Evolutionary conservation across 2,797 vertebrate species (phyloP).

Genomic region (Limnodromus scolopaceus): DNA sequence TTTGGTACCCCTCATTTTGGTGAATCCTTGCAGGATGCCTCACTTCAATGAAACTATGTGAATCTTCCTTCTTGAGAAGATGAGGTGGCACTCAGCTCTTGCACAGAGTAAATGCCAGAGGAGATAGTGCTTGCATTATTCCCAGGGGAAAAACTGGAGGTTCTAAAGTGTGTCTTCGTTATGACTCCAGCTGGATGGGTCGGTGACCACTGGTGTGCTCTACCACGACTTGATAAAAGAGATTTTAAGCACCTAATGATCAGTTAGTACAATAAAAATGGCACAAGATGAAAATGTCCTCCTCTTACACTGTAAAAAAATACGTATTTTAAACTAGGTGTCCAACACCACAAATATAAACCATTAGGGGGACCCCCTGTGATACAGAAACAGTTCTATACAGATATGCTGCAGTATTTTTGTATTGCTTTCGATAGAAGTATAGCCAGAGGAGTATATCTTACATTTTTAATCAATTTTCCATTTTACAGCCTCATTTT

Average conservation of each 20-base stretch:
- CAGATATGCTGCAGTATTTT: not conserved
- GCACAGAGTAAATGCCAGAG: not conserved
- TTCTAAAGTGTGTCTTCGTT: not conserved
- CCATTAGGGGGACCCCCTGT: conserved; percentile 42
- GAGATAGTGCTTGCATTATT: not conserved
- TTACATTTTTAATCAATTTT: conserved; percentile 60
- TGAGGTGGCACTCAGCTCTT: not conserved
- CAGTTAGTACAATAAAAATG: not conserved
- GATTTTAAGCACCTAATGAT: not conserved
- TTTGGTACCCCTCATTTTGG: not conserved
- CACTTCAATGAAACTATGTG: not conserved
- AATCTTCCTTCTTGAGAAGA: not conserved
- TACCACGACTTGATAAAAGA: not conserved
- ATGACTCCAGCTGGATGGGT: not conserved
- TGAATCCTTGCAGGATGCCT: not conserved
- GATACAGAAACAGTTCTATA: conserved; percentile 20
- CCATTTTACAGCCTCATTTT: conserved; percentile 40
- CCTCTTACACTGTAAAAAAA: not conserved
- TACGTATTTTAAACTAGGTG: not conserved
- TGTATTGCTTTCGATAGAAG: conserved; percentile 8
- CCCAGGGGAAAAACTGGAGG: not conserved
- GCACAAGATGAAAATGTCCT: not conserved
- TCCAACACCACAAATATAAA: not conserved
- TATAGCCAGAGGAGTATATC: conserved; percentile 16
- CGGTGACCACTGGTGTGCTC: not conserved